Evolutionary conservation across 1,140 invertebrate species (phyloP), one percentile per base, ranked within the genome.

Genomic region (Sipha flava): DNA sequence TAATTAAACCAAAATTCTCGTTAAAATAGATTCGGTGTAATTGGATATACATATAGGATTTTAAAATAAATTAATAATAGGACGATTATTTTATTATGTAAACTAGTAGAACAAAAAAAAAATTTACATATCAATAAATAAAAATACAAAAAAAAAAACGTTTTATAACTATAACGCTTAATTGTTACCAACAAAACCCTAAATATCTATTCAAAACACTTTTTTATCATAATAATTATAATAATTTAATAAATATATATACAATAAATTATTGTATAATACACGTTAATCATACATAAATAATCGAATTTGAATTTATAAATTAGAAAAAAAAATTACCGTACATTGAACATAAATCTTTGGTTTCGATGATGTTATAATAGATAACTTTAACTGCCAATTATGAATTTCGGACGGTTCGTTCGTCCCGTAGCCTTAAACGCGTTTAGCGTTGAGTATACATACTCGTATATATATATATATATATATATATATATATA

Each of bases 131-230:
- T 40, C 45, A 70, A 45, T 64, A 64, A 70, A 70, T 45, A 47
- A 70, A 70, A 66, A 40, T 40, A 31, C 40, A 64, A 66, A 40
- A 66, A 62, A 62, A 66, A 66, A 66, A 52, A 64, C n/a, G 37
- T 40, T 43, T 57, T 59, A 59, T 77, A 77, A 43, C 37, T 40
- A 57, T 54, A 77, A 77, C 52, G 52, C 52, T 77, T 77, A 77
- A 57, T 26, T 23, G 18, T 77, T 57, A 57, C 73, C 73, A 77
- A 77, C 73, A 77, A 77, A 77, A 77, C 73, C 73, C 73, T 77
- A 77, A 77, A 77, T 31, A 45, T 43, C 73, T 77, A 77, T 59
- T 77, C 34, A 77, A 75, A 77, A 57, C 73, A 54, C 49, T 52
- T 37, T 52, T 54, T 73, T 3, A 14, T 34, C n/a, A 52, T 75